phyloP scores from a whole-genome alignment of 1,140 invertebrate species.

The Solenopsis invicta region DNA sequence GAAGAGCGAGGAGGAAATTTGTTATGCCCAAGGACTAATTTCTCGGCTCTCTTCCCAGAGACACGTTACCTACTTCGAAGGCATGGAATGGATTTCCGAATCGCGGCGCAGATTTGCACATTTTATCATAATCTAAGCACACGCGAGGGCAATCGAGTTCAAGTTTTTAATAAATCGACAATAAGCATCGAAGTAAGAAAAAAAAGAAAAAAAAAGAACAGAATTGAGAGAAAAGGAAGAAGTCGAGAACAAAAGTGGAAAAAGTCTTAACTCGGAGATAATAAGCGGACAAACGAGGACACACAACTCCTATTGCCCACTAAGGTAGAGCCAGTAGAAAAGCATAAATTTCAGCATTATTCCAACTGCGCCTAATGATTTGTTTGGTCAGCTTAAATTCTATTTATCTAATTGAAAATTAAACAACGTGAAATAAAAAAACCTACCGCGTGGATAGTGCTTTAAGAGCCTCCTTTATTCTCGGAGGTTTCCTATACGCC shows the following conservation, averaged over 20 bases:
- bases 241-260: background rate
- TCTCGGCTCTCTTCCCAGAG: constrained; percentile 45
- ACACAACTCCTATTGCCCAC: too few relatives aligned
- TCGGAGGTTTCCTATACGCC: constrained; percentile 79
- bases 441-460: background rate
- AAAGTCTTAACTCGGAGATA: background rate
- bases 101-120: background rate
- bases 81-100: background rate
- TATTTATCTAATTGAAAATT: background rate
- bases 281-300: background rate
- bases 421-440: background rate
- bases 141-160: background rate
- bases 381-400: background rate
- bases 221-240: background rate
- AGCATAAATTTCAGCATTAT: background rate
- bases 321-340: background rate
- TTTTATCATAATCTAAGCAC: background rate
- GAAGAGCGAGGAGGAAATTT: constrained; percentile 35
- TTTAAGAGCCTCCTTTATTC: constrained; percentile 81
- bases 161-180: too few relatives aligned
- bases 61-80: background rate
- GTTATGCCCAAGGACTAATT: constrained; percentile 57
- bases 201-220: background rate
- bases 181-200: background rate
- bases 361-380: background rate